Base-by-base conservation (phyloP, 2,888 invertebrate species). In the Cremastobaeus sp. region DNA sequence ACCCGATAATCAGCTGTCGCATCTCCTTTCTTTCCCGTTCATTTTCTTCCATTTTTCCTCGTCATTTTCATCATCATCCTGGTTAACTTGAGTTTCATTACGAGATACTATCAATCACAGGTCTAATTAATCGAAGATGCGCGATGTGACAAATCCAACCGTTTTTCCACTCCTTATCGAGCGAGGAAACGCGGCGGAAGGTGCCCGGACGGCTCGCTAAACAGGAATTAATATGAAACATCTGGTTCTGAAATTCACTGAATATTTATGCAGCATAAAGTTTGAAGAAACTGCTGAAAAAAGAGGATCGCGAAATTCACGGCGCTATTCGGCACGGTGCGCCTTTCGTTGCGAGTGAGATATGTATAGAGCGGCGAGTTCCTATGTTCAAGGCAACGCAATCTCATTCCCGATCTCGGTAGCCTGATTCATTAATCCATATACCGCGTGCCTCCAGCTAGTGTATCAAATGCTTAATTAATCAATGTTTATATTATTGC, bases 401-500 rank as follows among this genome's bases (percentile, higher is more conserved):
- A 68, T 71, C 65, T 74, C 68, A 68, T 69, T 74, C 45, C 45
- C 66, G 73, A 65, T 65, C 68, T 69, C 68, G 57, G 75, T 70
- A 76, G 78, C 77, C 47, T 75, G 70, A 77, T 79, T 78, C 79
- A 79, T 83, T 80, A 81, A 80, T 81, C 76, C 77, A 65, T 62
- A 66, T 54, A 70, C 77, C 74, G 70, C 76, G 60, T 57, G 77
- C 77, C 79, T 74, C 78, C 50, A 75, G 77, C 76, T 75, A 75
- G 69, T 77, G 78, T 77, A 79, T 78, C 76, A 79, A 81, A 79
- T 79, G 74, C 77, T 82, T 83, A 84, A 86, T 86, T 85, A 84
- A 85, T 83, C 83, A 81, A 81, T 82, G 82, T 84, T 85, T 82
- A 79, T 83, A 83, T 85, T 84, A 85, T 84, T 85, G 82, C 76